A percentile compares a stretch with the other conserved stretches of the same genome.
These are phyloP conservation scores for Plemyria rubiginata DNA, from an alignment of 2,888 invertebrate genomes.

Conservation along the genomic window DNA sequence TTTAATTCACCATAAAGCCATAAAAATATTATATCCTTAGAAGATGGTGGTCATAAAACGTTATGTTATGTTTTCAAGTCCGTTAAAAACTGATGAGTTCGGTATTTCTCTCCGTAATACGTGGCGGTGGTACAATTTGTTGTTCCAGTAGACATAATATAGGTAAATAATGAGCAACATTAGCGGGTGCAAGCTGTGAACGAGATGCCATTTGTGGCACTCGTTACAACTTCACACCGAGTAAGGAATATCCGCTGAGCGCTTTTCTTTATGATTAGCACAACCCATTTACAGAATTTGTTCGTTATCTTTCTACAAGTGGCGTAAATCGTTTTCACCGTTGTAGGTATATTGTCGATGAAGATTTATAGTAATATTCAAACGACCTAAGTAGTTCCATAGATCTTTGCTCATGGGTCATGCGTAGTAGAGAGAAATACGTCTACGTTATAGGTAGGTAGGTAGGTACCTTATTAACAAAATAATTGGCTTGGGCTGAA, in stretches of 20 bases:
- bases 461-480: constrained; percentile 9
- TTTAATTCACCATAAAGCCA: too few relatives aligned
- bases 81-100: constrained; percentile 5
- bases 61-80: constrained; percentile 1
- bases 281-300: constrained; percentile 52
- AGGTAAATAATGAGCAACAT: constrained; percentile 69
- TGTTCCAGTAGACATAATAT: too few relatives aligned
- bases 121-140: constrained; percentile 64
- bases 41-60: background rate
- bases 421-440: background rate
- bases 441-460: too few relatives aligned
- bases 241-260: constrained; percentile 54
- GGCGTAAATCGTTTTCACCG: background rate
- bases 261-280: constrained; percentile 61
- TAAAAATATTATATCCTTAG: background rate
- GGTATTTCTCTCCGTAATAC: constrained; percentile 38
- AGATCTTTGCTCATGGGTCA: background rate
- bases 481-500: constrained; percentile 39
- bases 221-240: constrained; percentile 65
- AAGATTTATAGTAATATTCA: background rate
- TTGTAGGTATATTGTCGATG: background rate
- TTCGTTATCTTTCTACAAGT: constrained; percentile 19
- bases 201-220: constrained; percentile 63
- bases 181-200: constrained; percentile 58
- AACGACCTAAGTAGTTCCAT: background rate